Conservation (phyloP, 1,140 invertebrate genomes). For the Coptotermes formosanus region DNA sequence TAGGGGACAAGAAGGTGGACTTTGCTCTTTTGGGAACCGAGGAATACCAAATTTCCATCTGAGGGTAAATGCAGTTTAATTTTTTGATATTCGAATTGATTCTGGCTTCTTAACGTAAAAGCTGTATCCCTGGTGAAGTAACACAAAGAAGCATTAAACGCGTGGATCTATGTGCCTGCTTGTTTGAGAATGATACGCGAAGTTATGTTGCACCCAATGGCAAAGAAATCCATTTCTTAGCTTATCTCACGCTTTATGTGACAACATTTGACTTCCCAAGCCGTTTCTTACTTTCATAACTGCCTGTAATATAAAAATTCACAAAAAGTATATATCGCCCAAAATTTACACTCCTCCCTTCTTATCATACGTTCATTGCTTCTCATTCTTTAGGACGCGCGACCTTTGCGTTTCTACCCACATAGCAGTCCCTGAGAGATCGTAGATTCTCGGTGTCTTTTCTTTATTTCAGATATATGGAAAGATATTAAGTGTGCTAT, state of each 20-base stretch:
- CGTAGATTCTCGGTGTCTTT: too few relatives aligned
- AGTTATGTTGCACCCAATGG: neutral
- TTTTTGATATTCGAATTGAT: too few relatives aligned
- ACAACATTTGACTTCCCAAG: neutral
- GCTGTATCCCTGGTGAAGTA: neutral
- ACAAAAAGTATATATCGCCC: neutral
- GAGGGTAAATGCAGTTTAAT: too few relatives aligned
- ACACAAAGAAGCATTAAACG: neutral
- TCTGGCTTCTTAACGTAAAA: too few relatives aligned
- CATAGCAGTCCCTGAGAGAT: neutral
- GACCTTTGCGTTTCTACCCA: neutral
- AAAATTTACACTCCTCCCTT: neutral
- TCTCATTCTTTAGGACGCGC: neutral
- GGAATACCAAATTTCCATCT: too few relatives aligned
- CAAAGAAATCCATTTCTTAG: neutral
- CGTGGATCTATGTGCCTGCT: neutral
- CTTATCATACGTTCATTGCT: neutral
- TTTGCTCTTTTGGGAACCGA: too few relatives aligned
- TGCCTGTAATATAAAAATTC: neutral
- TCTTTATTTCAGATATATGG: too few relatives aligned
- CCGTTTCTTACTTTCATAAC: neutral
- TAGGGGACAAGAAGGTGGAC: too few relatives aligned
- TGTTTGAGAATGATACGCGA: neutral
- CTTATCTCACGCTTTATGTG: constrained; percentile 7
- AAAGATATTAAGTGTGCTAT: too few relatives aligned